A percentile compares a stretch with the other conserved stretches of the same genome.
These are phyloP conservation scores for Rambutsinella grinnellia DNA, from an alignment of 2,888 invertebrate genomes.

Conservation along the genomic window DNA sequence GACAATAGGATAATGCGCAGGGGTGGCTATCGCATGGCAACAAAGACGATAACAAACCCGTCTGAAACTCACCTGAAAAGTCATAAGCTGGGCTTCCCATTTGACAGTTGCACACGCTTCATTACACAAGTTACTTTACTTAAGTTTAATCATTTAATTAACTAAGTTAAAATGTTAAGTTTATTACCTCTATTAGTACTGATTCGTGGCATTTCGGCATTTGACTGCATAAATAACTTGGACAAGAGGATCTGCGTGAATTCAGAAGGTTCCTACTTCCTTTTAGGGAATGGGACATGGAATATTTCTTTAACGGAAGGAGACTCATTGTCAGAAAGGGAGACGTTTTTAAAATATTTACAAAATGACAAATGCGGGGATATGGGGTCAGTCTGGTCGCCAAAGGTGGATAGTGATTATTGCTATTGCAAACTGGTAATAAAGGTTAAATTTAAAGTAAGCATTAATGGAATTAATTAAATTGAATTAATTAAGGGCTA, in stretches of 20 bases:
- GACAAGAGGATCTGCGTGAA: constrained; percentile 7
- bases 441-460: background rate
- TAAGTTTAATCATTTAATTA: no score
- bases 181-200: no score
- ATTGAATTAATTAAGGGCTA: background rate
- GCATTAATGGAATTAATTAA: background rate
- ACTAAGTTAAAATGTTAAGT: no score
- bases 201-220: background rate
- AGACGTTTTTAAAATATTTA: background rate
- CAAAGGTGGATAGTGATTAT: constrained; percentile 42
- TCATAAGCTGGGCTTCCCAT: no score
- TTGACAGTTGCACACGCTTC: no score
- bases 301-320: constrained; percentile 10
- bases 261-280: constrained; percentile 15
- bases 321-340: constrained; percentile 3
- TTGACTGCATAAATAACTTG: background rate
- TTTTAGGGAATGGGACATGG: constrained; percentile 14
- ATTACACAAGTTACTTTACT: no score
- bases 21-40: no score
- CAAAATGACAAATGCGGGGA: constrained; percentile 6
- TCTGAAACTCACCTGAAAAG: no score
- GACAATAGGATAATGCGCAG: no score
- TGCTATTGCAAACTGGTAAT: constrained; percentile 62
- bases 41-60: no score
- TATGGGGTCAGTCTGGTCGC: background rate